Evolutionary conservation across 2,797 vertebrate genomes (phyloP).

Genomic region (Tachyglossus aculeatus): DNA sequence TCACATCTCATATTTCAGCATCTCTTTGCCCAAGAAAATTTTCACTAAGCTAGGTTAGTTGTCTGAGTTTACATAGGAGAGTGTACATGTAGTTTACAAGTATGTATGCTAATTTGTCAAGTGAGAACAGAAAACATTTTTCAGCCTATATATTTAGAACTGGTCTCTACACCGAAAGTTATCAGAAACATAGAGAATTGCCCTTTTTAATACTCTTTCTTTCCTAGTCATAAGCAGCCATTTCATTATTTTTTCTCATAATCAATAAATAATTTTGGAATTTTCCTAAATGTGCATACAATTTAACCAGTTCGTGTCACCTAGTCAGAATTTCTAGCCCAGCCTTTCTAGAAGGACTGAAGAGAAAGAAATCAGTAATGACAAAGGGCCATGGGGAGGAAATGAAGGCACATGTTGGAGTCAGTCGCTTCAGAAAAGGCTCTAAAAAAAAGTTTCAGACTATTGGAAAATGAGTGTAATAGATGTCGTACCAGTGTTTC

Average conservation of each 20-base stretch:
- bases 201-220: background rate
- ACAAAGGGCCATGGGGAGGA: constrained; percentile 26
- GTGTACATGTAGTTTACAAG: background rate
- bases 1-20: constrained; percentile 12
- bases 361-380: constrained; percentile 10
- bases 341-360: constrained; percentile 30
- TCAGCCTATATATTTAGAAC: background rate
- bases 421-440: background rate
- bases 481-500: constrained; percentile 17
- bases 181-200: background rate
- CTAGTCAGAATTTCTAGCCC: background rate
- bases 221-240: background rate
- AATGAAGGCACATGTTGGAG: background rate
- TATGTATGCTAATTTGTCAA: background rate
- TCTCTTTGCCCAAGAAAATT: background rate
- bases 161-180: background rate
- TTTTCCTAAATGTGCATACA: background rate
- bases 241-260: constrained; percentile 9
- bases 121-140: fast-evolving
- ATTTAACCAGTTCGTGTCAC: constrained; percentile 1
- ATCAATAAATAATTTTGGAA: constrained; percentile 1
- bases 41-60: too few relatives aligned
- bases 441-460: constrained; percentile 37
- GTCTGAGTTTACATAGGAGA: constrained; percentile 12
- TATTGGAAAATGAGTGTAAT: constrained; percentile 15